Evolutionary conservation across 2,888 invertebrate species (phyloP).

Genomic region (Aphidoletes aphidimyza): DNA sequence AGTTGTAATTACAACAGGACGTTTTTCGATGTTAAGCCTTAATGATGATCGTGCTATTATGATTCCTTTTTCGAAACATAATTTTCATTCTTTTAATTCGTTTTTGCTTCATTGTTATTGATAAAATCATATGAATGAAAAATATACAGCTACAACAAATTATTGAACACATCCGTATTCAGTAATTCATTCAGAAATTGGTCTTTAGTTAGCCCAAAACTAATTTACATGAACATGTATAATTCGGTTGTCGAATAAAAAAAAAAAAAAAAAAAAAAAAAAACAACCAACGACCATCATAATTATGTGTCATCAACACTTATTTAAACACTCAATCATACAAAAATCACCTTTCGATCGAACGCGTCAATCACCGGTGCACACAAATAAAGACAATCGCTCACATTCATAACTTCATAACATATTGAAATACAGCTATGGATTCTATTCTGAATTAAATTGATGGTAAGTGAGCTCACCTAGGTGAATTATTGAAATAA

Average conservation of each 20-base stretch:
- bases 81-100: not conserved
- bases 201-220: no score
- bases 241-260: not conserved
- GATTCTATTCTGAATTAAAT: no score
- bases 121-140: not conserved
- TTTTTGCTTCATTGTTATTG: not conserved
- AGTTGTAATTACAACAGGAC: no score
- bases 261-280: no score
- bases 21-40: not conserved
- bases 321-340: not conserved
- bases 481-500: not conserved
- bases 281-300: not conserved
- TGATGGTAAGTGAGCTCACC: no score
- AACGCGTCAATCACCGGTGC: not conserved
- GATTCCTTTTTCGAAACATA: no score
- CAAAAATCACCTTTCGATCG: not conserved
- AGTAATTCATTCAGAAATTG: no score
- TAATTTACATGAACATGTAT: not conserved
- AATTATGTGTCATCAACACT: constrained; percentile 6
- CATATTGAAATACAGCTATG: no score
- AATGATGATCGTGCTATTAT: no score
- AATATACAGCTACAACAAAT: not conserved
- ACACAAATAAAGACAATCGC: not conserved
- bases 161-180: not conserved
- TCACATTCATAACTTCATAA: no score